Conservation (phyloP, 2,797 vertebrate genomes). For the Myripristis murdjan region DNA sequence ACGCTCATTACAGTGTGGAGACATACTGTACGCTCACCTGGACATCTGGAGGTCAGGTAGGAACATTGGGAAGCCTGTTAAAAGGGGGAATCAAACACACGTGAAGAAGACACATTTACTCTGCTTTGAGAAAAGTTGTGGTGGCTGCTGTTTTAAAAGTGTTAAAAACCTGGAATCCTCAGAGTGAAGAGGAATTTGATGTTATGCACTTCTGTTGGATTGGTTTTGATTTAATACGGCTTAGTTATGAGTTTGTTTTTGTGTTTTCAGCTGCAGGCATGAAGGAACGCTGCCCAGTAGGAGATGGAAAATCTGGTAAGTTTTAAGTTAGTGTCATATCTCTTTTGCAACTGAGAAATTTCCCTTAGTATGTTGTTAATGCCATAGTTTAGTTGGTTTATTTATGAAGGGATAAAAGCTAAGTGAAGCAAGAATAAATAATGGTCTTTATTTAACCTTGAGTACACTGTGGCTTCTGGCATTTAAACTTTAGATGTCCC, state of each 20-base stretch:
- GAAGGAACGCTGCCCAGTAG: slow-evolving; percentile 88
- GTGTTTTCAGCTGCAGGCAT: slow-evolving; percentile 90
- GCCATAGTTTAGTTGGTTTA: background rate
- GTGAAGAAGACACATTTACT: too few relatives aligned
- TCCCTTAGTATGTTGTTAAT: background rate
- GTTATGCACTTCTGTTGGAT: background rate
- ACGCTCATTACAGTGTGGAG: slow-evolving; percentile 89
- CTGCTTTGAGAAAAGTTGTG: too few relatives aligned
- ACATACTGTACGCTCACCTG: slow-evolving; percentile 93
- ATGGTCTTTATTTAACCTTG: background rate
- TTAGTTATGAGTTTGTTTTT: background rate
- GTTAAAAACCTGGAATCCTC: too few relatives aligned
- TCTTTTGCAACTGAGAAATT: background rate
- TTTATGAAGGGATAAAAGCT: background rate
- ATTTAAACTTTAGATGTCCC: background rate
- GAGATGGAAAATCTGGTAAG: slow-evolving; percentile 72
- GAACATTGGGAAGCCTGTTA: background rate
- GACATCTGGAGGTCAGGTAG: slow-evolving; percentile 98
- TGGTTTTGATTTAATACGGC: background rate
- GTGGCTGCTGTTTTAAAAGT: too few relatives aligned
- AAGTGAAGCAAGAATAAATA: background rate
- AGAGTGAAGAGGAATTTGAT: too few relatives aligned
- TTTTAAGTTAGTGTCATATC: background rate
- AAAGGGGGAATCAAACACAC: background rate
- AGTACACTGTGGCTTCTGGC: background rate